Evolutionary conservation across 2,888 invertebrate genomes (phyloP).

Genomic region (Eupeodes luniger): DNA sequence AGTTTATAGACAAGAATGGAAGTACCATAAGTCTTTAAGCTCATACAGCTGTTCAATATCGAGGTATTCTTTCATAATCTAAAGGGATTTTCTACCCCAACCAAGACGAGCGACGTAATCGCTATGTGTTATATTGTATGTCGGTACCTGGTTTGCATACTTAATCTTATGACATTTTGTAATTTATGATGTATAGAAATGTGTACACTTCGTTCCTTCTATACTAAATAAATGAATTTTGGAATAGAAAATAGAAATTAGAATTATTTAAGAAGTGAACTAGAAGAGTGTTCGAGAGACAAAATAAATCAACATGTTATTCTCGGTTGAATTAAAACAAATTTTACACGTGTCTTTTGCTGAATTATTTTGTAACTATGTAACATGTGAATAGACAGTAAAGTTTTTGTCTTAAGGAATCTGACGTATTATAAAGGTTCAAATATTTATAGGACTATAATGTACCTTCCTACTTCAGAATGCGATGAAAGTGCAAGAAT

Average conservation of each 20-base stretch:
- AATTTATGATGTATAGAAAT: not conserved
- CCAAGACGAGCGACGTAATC: not conserved
- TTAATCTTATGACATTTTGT: not conserved
- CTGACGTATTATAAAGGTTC: no score
- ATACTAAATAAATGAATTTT: no score
- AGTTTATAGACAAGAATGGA: not conserved
- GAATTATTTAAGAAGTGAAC: not conserved
- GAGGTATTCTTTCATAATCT: not conserved
- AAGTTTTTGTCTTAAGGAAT: no score
- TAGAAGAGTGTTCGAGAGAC: not conserved
- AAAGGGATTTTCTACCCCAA: not conserved
- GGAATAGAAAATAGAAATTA: not conserved
- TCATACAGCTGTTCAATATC: constrained; percentile 33
- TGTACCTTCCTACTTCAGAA: no score
- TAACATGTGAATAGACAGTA: no score
- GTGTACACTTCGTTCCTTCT: not conserved
- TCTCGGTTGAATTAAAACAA: not conserved
- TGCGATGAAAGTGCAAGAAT: no score
- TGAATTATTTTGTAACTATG: not conserved
- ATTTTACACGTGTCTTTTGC: not conserved
- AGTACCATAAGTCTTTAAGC: not conserved
- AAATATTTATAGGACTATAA: no score
- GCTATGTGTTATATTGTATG: not conserved
- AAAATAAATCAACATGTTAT: not conserved
- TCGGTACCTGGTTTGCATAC: constrained; percentile 14